Evolutionary conservation across 2,888 invertebrate genomes (phyloP).

Genomic region (Oscheius sp.): DNA sequence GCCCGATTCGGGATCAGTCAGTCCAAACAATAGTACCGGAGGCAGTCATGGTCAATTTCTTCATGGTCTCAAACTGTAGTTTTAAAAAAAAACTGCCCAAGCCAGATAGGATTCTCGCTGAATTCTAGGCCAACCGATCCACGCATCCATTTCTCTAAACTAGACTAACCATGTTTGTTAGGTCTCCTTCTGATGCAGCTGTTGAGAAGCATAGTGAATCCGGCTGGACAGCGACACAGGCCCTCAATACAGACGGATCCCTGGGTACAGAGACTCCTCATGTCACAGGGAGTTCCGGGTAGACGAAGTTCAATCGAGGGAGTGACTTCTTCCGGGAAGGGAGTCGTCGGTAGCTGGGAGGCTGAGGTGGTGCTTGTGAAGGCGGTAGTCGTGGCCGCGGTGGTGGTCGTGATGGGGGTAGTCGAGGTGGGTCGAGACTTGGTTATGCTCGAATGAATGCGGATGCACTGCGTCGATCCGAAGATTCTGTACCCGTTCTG

Average conservation of each 20-base stretch:
- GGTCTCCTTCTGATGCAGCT: conserved; percentile 49
- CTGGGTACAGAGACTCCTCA: conserved; percentile 43
- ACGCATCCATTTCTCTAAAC: background rate
- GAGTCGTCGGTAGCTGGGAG: conserved; percentile 29
- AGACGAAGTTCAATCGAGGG: conserved; percentile 35
- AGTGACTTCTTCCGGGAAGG: conserved; percentile 14
- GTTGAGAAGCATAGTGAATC: conserved; percentile 44
- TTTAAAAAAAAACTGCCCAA: too few species aligned
- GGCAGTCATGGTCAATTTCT: too few species aligned
- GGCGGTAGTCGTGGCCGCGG: conserved; percentile 15
- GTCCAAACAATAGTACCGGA: too few species aligned
- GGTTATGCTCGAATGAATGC: background rate
- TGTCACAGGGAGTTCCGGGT: conserved; percentile 45
- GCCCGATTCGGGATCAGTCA: too few species aligned
- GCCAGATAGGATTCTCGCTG: too few species aligned
- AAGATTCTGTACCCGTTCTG: conserved; percentile 55
- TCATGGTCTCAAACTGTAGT: too few species aligned
- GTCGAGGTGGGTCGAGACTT: conserved; percentile 27
- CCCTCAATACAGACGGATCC: conserved; percentile 58
- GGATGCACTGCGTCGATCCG: conserved; percentile 62
- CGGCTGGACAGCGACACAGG: conserved; percentile 59
- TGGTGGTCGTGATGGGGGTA: conserved; percentile 18
- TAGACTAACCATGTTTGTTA: conserved; percentile 29
- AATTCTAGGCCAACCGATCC: too few species aligned
- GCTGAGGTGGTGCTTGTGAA: conserved; percentile 27